A percentile compares a stretch with the other conserved stretches of the same genome.
Evolutionary conservation across 2,113 vertebrate species (phyloP).

Genomic region (Erythrolamprus reginae): DNA sequence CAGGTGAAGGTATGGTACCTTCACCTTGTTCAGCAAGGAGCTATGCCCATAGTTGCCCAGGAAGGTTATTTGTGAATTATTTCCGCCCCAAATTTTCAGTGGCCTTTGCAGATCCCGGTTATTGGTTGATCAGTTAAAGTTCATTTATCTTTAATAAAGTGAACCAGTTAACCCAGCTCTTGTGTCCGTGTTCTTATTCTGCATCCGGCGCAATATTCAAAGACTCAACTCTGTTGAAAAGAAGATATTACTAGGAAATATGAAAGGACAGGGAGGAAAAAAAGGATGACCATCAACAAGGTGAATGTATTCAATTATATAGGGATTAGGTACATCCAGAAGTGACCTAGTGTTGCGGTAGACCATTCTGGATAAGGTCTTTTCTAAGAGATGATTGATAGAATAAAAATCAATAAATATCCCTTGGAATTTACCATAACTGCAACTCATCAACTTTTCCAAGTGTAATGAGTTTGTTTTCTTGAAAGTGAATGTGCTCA

Average conservation of each 20-base stretch:
- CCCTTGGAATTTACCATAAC: not conserved
- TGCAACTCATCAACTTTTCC: not conserved
- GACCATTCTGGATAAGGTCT: not conserved
- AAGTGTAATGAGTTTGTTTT: not conserved
- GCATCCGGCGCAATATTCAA: too few relatives aligned
- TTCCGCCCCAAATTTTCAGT: too few relatives aligned
- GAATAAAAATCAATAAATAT: not conserved
- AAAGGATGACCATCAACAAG: not conserved
- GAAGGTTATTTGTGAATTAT: too few relatives aligned
- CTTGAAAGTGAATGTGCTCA: not conserved
- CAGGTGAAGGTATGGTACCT: too few relatives aligned
- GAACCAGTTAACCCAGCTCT: too few relatives aligned
- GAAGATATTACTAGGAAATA: not conserved
- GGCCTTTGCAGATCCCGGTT: too few relatives aligned
- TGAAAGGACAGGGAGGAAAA: not conserved
- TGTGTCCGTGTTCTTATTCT: too few relatives aligned
- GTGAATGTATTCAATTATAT: not conserved
- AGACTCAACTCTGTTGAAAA: not conserved
- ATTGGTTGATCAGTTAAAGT: too few relatives aligned
- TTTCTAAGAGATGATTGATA: not conserved
- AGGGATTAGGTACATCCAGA: not conserved
- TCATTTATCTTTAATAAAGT: too few relatives aligned
- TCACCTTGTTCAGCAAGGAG: too few relatives aligned
- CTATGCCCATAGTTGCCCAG: too few relatives aligned
- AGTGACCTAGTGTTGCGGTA: not conserved